Percentiles rank a stretch among this genome's conserved stretches.
Evolutionary conservation across 2,888 invertebrate genomes (phyloP).

Genomic region (Stenodera caucasica): DNA sequence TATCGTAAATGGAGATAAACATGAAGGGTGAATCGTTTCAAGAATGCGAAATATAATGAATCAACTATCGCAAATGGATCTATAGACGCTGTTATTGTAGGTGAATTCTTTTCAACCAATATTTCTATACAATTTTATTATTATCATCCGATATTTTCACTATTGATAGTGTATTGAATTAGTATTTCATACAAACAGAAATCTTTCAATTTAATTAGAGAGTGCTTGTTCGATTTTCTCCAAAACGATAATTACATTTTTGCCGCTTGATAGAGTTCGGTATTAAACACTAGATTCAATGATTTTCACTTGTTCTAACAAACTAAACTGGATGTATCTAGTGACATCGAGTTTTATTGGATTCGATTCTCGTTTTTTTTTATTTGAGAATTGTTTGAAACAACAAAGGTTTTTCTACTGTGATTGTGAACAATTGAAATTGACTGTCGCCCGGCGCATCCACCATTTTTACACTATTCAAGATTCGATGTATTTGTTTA

Average conservation of each 20-base stretch:
- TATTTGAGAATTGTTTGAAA: too few relatives aligned
- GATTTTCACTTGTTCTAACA: background rate
- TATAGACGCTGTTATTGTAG: background rate
- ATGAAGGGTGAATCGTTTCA: conserved; percentile 28
- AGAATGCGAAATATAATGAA: background rate
- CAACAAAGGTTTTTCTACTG: background rate
- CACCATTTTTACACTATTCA: background rate
- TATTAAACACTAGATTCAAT: background rate
- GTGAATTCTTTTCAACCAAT: background rate
- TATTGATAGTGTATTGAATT: conserved; percentile 2
- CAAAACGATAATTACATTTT: background rate
- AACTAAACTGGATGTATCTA: background rate
- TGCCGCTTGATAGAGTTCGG: background rate
- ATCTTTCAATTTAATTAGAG: background rate
- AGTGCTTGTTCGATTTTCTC: background rate
- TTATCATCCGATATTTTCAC: background rate
- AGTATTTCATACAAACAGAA: background rate
- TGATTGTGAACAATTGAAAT: background rate
- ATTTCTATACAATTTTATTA: background rate
- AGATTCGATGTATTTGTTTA: too few relatives aligned
- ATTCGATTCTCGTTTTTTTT: too few relatives aligned
- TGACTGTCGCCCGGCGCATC: background rate
- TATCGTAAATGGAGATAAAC: conserved; percentile 36
- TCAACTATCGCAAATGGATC: too few relatives aligned
- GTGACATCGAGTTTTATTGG: too few relatives aligned